Evolutionary conservation across 23 tunicate genomes (phyloP).

Genomic region (Ascidia mentula): DNA sequence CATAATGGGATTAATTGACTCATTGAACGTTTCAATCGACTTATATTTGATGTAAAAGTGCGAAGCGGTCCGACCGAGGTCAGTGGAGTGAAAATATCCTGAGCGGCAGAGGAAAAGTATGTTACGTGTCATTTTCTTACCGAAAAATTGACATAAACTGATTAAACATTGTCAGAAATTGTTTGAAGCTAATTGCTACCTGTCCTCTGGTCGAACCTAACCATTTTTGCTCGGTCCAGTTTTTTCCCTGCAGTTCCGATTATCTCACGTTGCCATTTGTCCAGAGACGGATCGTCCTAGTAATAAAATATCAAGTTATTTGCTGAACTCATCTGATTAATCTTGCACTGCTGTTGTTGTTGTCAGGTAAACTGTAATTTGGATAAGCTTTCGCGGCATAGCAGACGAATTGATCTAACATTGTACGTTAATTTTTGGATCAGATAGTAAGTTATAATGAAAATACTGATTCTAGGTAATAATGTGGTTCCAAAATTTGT

Average conservation of each 20-base stretch:
- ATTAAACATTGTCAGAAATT: neutral
- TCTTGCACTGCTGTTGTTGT: too few species aligned
- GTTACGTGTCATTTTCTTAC: neutral
- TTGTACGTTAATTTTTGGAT: too few species aligned
- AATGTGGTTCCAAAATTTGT: too few species aligned
- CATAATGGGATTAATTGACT: slow-evolving; percentile 53
- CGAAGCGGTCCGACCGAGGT: slow-evolving; percentile 93
- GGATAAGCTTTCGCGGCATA: too few species aligned
- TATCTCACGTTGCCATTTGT: slow-evolving; percentile 65
- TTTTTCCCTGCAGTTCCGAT: slow-evolving; percentile 48
- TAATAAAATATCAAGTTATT: too few species aligned
- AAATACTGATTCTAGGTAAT: too few species aligned
- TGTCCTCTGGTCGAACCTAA: slow-evolving; percentile 73
- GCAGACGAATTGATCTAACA: too few species aligned
- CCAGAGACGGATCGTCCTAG: slow-evolving; percentile 67
- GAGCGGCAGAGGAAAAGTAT: neutral
- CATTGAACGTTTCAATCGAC: slow-evolving; percentile 90
- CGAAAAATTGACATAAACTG: too few species aligned
- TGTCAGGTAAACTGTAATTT: too few species aligned
- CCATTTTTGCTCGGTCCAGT: slow-evolving; percentile 60
- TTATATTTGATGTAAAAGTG: slow-evolving; percentile 94
- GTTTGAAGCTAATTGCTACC: slow-evolving; percentile 17
- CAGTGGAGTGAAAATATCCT: slow-evolving; percentile 90
- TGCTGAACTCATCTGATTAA: too few species aligned
- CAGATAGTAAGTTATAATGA: too few species aligned